Evolutionary conservation across 2,113 vertebrate genomes (phyloP).

Genomic region (Fregetta grallaria): DNA sequence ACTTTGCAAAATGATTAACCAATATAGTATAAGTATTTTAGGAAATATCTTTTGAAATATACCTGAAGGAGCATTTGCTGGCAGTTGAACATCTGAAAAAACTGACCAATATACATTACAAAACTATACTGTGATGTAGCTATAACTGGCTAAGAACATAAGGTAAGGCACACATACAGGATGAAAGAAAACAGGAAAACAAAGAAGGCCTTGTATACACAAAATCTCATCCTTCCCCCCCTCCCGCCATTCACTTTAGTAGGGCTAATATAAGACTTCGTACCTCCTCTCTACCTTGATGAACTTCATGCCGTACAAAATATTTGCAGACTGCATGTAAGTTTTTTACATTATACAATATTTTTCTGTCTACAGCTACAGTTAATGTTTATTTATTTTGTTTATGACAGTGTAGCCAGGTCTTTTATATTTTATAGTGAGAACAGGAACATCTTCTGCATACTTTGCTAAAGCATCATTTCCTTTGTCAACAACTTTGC

Average conservation of each 20-base stretch:
- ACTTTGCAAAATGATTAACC: not conserved
- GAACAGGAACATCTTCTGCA: not conserved
- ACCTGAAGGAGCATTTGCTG: not conserved
- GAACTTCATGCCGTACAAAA: not conserved
- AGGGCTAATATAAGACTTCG: not conserved
- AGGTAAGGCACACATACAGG: not conserved
- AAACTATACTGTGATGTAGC: not conserved
- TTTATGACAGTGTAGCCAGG: not conserved
- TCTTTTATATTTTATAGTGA: not conserved
- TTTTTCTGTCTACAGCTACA: not conserved
- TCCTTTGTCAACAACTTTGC: not conserved
- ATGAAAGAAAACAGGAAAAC: not conserved
- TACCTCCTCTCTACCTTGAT: not conserved
- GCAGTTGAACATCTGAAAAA: not conserved
- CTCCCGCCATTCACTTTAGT: not conserved
- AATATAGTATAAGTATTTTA: not conserved
- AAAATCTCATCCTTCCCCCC: not conserved
- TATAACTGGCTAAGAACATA: not conserved
- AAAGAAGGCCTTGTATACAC: not conserved
- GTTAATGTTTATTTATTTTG: not conserved
- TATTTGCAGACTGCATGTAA: not conserved
- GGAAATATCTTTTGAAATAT: not conserved
- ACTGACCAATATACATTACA: not conserved
- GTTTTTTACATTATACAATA: not conserved
- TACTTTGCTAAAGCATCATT: not conserved